Evolutionary conservation across 2,888 invertebrate genomes (phyloP), one percentile per base, ranked within the genome.

Genomic region (Eugnorisma glareosa): DNA sequence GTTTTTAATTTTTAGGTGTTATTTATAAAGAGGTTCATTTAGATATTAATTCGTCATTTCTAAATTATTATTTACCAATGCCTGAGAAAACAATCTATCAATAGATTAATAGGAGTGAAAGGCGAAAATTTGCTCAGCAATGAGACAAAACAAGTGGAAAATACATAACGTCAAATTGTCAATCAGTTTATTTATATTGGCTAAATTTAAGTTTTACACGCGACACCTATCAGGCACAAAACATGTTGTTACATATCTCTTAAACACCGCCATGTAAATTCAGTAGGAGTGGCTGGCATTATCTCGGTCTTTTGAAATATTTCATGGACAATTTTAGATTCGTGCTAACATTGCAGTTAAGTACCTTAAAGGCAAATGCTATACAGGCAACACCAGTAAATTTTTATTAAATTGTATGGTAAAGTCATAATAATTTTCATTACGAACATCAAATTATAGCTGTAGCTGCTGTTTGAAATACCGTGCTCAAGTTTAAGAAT

Each of bases 241-340:
- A 28, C 57, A 57, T 54, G 10, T 54, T 11, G n/a, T n/a, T 54
- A 6, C n/a, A n/a, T n/a, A n/a, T n/a, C 5, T 54, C 54, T 54
- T 3, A n/a, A 13, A 57, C 57, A 57, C 57, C 11, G n/a, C 54
- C n/a, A n/a, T 54, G 1, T 57, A 37, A 79, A 83, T 83, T 83
- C 31, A 72, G 43, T 68, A 63, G 24, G 63, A 69, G n/a, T 67
- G 71, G 31, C 43, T 64, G 21, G 40, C 70, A 80, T 83, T 79
- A 77, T 75, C 73, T 68, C 51, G 18, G 59, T 67, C 37, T 70
- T 75, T 75, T 40, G 61, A 74, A 40, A 79, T 77, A 85, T 77
- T 86, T 81, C 59, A 79, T 80, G 73, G 61, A 79, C 73, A 80
- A 78, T 68, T 77, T 80, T 76, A 57, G 66, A 61, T 71, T 73